Conservation (phyloP, 2,797 vertebrate genomes). For the Tympanoctomys barrerae region DNA sequence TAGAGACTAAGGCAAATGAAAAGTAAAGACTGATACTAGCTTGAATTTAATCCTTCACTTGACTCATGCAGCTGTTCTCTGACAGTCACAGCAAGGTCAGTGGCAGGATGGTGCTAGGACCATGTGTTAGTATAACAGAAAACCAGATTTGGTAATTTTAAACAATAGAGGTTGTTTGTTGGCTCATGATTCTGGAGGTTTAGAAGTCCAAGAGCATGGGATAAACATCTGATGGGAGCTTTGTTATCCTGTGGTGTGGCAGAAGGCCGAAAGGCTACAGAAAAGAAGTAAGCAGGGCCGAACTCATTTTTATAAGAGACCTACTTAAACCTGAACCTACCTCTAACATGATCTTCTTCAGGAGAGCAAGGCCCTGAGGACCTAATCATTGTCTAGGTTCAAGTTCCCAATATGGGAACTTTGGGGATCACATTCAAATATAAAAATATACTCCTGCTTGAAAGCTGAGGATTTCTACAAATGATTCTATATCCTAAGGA, state of each 20-base stretch:
- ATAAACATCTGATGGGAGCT: background rate
- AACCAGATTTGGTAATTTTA: background rate
- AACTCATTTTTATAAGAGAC: background rate
- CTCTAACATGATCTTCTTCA: background rate
- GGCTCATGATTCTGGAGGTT: background rate
- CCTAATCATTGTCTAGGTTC: background rate
- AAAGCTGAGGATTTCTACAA: constrained; percentile 28
- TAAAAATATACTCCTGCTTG: background rate
- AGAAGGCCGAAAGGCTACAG: background rate
- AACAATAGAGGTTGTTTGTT: background rate
- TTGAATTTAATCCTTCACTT: background rate
- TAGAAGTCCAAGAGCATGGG: background rate
- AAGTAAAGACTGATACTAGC: background rate
- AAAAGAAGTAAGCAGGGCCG: background rate
- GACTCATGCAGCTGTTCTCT: background rate
- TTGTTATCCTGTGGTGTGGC: background rate
- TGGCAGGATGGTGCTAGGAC: background rate
- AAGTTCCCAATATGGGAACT: background rate
- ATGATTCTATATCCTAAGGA: constrained; percentile 5
- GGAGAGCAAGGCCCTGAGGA: background rate
- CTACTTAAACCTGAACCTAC: background rate
- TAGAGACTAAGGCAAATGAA: background rate
- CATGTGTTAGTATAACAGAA: background rate
- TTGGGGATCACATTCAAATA: background rate
- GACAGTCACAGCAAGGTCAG: background rate